Percentiles rank a stretch among this genome's conserved stretches.
Conservation (phyloP, 1,140 invertebrate species). For the Camponotus vicinus region DNA sequence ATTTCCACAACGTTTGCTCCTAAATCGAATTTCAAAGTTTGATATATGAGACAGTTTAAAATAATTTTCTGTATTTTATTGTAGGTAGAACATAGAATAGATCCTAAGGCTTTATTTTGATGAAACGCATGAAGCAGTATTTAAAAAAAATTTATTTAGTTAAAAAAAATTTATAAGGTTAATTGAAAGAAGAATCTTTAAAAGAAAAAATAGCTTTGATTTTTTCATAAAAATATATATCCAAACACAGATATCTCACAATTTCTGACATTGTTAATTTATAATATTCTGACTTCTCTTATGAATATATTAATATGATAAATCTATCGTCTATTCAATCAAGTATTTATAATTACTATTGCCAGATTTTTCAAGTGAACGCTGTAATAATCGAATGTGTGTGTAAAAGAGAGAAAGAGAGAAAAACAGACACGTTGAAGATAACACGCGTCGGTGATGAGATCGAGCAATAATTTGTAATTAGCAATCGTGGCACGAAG, state of each 20-base stretch:
- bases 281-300: neutral
- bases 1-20: neutral
- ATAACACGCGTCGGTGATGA: constrained; percentile 28
- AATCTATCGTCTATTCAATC: neutral
- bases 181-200: neutral
- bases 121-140: neutral
- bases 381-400: neutral
- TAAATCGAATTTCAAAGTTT: neutral
- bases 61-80: neutral
- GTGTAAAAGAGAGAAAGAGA: neutral
- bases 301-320: neutral
- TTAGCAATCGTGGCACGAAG: constrained; percentile 1
- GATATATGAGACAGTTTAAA: neutral
- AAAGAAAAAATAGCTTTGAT: neutral
- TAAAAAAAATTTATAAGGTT: neutral
- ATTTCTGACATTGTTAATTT: neutral
- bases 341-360: constrained; percentile 21
- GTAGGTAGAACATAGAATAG: neutral
- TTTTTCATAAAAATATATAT: neutral
- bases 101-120: neutral
- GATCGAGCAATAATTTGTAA: constrained; percentile 41
- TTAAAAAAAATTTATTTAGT: neutral
- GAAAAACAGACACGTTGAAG: constrained; percentile 8
- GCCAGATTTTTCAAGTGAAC: constrained; percentile 1
- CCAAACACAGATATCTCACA: neutral